These are phyloP conservation scores for Gallinago paraguaiae DNA, from an alignment of 2,113 vertebrate species.

Conservation along the genomic window DNA sequence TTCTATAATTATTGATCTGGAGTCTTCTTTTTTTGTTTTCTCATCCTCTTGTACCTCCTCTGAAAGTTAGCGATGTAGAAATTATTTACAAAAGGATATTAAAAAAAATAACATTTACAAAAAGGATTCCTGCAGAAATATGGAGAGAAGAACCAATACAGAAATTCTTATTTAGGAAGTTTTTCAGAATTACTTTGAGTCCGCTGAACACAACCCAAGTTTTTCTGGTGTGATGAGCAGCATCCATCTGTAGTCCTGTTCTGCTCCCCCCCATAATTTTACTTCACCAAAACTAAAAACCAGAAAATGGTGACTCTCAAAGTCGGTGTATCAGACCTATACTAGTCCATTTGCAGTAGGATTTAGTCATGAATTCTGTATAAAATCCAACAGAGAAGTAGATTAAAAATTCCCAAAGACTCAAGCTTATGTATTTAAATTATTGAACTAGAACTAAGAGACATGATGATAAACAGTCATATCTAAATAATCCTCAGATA, in stretches of 20 bases:
- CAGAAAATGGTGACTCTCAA: background rate
- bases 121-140: background rate
- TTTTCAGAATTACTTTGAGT: background rate
- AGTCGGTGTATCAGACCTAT: background rate
- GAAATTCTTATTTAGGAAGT: background rate
- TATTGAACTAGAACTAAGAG: constrained; percentile 27
- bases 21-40: background rate
- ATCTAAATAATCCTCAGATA: constrained; percentile 53
- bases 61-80: background rate
- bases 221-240: background rate
- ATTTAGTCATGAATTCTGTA: background rate
- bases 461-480: constrained; percentile 22
- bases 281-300: background rate
- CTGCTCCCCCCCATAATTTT: background rate
- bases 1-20: background rate
- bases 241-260: background rate
- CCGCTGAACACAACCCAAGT: background rate
- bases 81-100: background rate
- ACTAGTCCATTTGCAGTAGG: background rate
- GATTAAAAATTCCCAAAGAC: constrained; percentile 4
- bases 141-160: background rate
- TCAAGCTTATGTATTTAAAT: constrained; percentile 18
- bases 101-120: background rate
- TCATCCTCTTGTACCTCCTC: background rate
- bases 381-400: constrained; percentile 18